Percentiles rank a stretch among this genome's conserved stretches.
These are phyloP conservation scores for Linepithema humile DNA, from an alignment of 1,140 invertebrate genomes.

Conservation along the genomic window DNA sequence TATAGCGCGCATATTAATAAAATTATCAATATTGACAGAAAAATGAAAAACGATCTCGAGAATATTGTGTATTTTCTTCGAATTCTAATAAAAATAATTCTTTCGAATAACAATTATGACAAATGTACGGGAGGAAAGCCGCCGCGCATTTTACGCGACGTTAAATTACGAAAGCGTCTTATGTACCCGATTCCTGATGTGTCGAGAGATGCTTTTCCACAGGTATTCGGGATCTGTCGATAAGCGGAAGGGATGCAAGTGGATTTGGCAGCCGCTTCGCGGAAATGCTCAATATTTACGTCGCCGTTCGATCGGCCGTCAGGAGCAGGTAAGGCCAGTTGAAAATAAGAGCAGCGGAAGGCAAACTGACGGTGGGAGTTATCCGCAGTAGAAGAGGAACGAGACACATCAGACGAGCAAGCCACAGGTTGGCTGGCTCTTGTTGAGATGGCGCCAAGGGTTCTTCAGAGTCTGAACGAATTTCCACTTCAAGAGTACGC, in stretches of 20 bases:
- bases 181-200: slow-evolving; percentile 33
- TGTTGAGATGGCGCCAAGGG: slow-evolving; percentile 73
- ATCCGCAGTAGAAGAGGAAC: slow-evolving; percentile 66
- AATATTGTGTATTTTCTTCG: too few species aligned
- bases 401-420: slow-evolving; percentile 55
- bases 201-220: slow-evolving; percentile 51
- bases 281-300: slow-evolving; percentile 73
- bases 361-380: slow-evolving; percentile 69
- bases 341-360: slow-evolving; percentile 73
- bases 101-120: not conserved
- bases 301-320: slow-evolving; percentile 71
- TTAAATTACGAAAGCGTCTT: slow-evolving; percentile 61
- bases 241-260: slow-evolving; percentile 65
- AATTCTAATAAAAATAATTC: too few species aligned
- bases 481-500: not conserved
- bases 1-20: too few species aligned
- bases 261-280: slow-evolving; percentile 69
- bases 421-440: slow-evolving; percentile 60
- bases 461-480: slow-evolving; percentile 20
- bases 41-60: too few species aligned
- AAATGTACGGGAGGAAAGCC: not conserved
- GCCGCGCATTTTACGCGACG: not conserved
- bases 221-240: slow-evolving; percentile 67
- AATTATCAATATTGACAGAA: too few species aligned
- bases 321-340: slow-evolving; percentile 67